Base-by-base conservation (phyloP, 2,113 vertebrate species). In the Burhinus bistriatus region DNA sequence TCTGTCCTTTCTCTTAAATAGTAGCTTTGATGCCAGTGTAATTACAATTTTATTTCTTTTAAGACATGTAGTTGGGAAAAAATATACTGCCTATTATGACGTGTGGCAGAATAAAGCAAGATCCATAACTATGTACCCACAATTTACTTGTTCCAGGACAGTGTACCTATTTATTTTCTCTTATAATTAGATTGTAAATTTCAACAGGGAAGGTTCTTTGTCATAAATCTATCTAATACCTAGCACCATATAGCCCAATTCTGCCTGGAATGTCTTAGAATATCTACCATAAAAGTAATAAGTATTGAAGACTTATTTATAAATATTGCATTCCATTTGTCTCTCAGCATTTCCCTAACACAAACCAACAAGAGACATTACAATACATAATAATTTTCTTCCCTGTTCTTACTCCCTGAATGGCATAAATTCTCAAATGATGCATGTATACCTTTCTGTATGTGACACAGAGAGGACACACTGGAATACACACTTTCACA, bases 121-220 rank as follows among this genome's bases (percentile, higher is more conserved):
- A 94, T 93, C 79, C 71, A 92, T 66, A 71, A 42, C 32, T 80
- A 10, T 78, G 26, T 36, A 73, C 19, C 29, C n/a, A 81, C 26
- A 83, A 93, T 90, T 95, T 92, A 78, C 42, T 89, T 87, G 11
- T 73, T 92, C 59, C 29, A 47, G 34, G 87, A 84, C 70, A 82
- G 44, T 59, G 69, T 64, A 89, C 15, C 17, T 26, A 83, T 90
- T n/a, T 71, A 73, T 97, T 94, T 83, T 81, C 42, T 89, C 30
- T 26, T 78, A 61, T 90, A 95, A 95, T 92, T 94, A 93, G 65
- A 82, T 49, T 68, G 30, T 87, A 92, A 95, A 95, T 97, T 96
- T 93, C 77, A 84, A 4, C 47, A 87, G 30, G 14, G 44, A 64
- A 75, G n/a, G 55, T 44, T 86, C 59, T 71, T 78, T 55, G 40